Base-by-base conservation (phyloP, 1,140 invertebrate genomes). In the Kradibia gibbosae region DNA sequence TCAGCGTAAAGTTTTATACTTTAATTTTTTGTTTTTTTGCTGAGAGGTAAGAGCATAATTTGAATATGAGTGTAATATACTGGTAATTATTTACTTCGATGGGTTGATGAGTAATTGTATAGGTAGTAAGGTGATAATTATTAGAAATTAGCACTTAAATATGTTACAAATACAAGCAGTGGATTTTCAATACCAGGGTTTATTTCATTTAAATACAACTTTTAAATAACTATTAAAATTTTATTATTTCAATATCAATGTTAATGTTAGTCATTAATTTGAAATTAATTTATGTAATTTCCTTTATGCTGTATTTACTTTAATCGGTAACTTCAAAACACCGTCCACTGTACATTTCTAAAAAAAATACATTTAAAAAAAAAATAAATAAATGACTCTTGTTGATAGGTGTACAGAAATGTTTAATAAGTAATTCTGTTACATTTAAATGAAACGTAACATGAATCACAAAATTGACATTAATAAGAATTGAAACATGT, bases 101-200 rank as follows among this genome's bases (percentile, higher is more conserved):
- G 25, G 36, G 62, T 25, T 34, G 45, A 50, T 50, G 45, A 20
- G 45, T 45, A 50, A 67, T 78, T 78, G 13, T 48, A 48, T 22
- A 36, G 60, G 62, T 67, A 28, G 42, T 25, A 20, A 78, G 62
- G n/a, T n/a, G 75, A 67, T 78, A 67, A 67, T 78, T 36, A 67
- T 53, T 77, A 7, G 10, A 60, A 77, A 77, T 65, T 48, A 65
- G 34, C 25, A 39, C 53, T 42, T 36, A 25, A 65, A 65, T 62
- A 39, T 79, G 81, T 79, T 81, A 36, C 0, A n/a, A 67, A 39
- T 17, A 67, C 5, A n/a, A 39, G 10, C 20, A 22, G 62, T 39
- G 5, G n/a, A 10, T 67, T 39, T 39, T 22, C 36, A 65, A 31
- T 31, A 1, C 10, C 13, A 28, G 1, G 1, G 0, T 39, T 36